A percentile compares a stretch with the other conserved stretches of the same genome.
Evolutionary conservation across 2,113 vertebrate genomes (phyloP).

Genomic region (Eidolon helvum): DNA sequence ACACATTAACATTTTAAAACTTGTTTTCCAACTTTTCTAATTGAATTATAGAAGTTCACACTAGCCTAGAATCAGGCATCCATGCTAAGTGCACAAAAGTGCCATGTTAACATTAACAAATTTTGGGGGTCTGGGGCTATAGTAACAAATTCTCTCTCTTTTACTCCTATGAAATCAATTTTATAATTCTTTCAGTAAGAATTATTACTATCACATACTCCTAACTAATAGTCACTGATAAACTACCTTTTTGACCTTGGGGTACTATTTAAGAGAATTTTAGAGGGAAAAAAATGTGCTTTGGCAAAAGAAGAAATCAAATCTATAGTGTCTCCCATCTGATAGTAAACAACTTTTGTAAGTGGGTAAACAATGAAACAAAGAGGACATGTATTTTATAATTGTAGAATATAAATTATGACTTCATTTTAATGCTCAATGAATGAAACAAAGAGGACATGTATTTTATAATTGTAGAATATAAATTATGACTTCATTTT

Average conservation of each 20-base stretch:
- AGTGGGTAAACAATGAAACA: not conserved
- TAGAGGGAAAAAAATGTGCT: not conserved
- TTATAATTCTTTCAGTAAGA: not conserved
- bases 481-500: not conserved
- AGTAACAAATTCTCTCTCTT: not conserved
- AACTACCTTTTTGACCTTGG: not conserved
- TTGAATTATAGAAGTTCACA: not conserved
- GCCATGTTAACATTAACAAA: not conserved
- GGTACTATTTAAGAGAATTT: not conserved
- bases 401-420: not conserved
- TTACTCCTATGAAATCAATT: not conserved
- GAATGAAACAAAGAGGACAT: not conserved
- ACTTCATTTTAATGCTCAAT: not conserved
- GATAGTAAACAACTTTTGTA: not conserved
- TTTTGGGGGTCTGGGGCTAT: not conserved
- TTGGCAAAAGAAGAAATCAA: not conserved
- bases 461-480: not conserved
- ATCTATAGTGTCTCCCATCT: not conserved
- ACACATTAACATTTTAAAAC: constrained; percentile 18
- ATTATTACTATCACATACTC: not conserved
- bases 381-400: not conserved
- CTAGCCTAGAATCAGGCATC: not conserved
- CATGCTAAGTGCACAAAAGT: not conserved
- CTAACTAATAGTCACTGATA: not conserved
- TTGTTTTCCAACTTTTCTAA: constrained; percentile 38